These are phyloP conservation scores for Xylota sylvarum DNA, from an alignment of 2,888 invertebrate species.

Conservation along the genomic window DNA sequence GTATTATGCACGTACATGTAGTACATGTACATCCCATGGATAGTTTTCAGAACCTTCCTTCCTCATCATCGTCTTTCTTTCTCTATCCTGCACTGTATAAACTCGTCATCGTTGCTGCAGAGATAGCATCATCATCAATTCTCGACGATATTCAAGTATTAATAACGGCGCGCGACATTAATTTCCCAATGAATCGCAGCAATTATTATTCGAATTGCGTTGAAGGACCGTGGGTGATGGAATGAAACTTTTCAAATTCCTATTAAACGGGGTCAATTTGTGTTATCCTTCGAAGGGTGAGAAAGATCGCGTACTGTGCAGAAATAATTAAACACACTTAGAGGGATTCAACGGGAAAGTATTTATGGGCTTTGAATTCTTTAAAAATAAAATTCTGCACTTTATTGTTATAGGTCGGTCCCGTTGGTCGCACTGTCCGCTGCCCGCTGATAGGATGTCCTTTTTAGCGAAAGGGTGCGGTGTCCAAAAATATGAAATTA, in stretches of 20 bases:
- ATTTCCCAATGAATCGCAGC: slow-evolving; percentile 65
- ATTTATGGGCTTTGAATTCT: slow-evolving; percentile 42
- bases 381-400: slow-evolving; percentile 32
- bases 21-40: background rate
- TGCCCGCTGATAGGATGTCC: background rate
- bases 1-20: no score
- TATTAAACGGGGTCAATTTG: slow-evolving; percentile 40
- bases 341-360: slow-evolving; percentile 36
- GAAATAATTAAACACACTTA: slow-evolving; percentile 55
- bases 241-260: slow-evolving; percentile 35
- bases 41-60: slow-evolving; percentile 13
- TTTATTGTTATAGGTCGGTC: slow-evolving; percentile 26
- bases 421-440: background rate
- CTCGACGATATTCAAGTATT: slow-evolving; percentile 64
- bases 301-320: slow-evolving; percentile 7
- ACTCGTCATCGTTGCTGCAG: slow-evolving; percentile 36
- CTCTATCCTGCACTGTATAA: slow-evolving; percentile 14
- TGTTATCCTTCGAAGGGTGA: background rate
- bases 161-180: slow-evolving; percentile 61
- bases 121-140: slow-evolving; percentile 61
- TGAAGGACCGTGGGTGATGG: slow-evolving; percentile 17
- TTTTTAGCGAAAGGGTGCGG: background rate
- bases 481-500: slow-evolving; percentile 32
- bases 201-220: slow-evolving; percentile 58
- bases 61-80: slow-evolving; percentile 23